These are phyloP conservation scores for Zosterops borbonicus DNA, from an alignment of 2,113 vertebrate genomes.

Conservation along the genomic window DNA sequence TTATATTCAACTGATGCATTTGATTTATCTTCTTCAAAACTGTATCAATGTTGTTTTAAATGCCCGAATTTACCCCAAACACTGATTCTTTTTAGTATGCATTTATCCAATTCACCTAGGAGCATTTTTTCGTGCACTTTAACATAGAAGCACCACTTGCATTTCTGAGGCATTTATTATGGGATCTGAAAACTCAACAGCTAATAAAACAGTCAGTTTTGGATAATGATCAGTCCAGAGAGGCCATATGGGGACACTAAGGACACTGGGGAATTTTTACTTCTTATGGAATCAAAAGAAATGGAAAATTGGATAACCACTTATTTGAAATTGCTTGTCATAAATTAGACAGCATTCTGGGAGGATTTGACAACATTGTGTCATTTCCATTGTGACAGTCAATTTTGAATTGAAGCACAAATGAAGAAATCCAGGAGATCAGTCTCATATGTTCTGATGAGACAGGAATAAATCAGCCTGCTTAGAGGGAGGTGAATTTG, in stretches of 20 bases:
- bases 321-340: constrained; percentile 34
- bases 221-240: constrained; percentile 38
- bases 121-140: neutral
- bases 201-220: constrained; percentile 61
- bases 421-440: neutral
- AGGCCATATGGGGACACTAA: constrained; percentile 60
- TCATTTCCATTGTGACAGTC: constrained; percentile 54
- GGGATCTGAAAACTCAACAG: constrained; percentile 38
- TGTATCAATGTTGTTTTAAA: neutral
- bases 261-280: constrained; percentile 39
- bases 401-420: neutral
- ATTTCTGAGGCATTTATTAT: constrained; percentile 19
- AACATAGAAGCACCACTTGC: neutral
- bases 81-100: neutral
- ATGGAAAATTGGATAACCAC: constrained; percentile 40
- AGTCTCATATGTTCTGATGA: neutral
- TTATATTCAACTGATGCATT: neutral
- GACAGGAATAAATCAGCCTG: neutral
- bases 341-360: constrained; percentile 50
- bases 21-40: neutral
- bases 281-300: constrained; percentile 64
- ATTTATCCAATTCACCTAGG: neutral
- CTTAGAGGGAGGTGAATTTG: neutral
- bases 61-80: neutral
- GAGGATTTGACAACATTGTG: constrained; percentile 17